These are phyloP conservation scores for Eublepharis macularius DNA, from an alignment of 2,113 vertebrate genomes.

Conservation along the genomic window DNA sequence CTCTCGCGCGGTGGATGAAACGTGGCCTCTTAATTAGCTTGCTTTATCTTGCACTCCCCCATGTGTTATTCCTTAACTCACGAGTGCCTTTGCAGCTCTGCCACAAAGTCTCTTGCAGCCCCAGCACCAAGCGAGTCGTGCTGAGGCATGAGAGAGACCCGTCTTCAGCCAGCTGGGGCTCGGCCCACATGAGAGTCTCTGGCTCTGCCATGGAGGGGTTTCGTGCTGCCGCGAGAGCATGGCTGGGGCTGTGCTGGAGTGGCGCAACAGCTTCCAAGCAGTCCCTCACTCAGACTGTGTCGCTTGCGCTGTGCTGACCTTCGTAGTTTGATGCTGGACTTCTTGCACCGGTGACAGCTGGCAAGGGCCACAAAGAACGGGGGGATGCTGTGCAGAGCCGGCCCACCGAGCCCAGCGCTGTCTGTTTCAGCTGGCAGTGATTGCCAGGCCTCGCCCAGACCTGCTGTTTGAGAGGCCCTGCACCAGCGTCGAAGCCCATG, in stretches of 20 bases:
- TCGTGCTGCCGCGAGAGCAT: neutral
- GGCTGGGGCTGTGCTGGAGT: too few species aligned
- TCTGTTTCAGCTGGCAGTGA: too few species aligned
- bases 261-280: neutral
- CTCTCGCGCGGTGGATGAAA: neutral
- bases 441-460: too few species aligned
- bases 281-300: neutral
- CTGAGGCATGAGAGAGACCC: too few species aligned
- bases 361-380: too few species aligned
- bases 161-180: neutral
- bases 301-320: neutral
- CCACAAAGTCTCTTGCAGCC: too few species aligned
- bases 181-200: neutral
- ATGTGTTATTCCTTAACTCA: neutral
- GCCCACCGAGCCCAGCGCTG: neutral
- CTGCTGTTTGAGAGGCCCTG: too few species aligned
- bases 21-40: neutral
- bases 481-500: too few species aligned
- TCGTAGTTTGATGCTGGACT: neutral
- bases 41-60: neutral
- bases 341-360: neutral
- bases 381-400: too few species aligned
- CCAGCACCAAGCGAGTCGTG: too few species aligned
- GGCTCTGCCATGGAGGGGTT: neutral
- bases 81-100: too few species aligned